phyloP scores from a whole-genome alignment of 2,113 vertebrate genomes.

The Hepsetus odoe region DNA sequence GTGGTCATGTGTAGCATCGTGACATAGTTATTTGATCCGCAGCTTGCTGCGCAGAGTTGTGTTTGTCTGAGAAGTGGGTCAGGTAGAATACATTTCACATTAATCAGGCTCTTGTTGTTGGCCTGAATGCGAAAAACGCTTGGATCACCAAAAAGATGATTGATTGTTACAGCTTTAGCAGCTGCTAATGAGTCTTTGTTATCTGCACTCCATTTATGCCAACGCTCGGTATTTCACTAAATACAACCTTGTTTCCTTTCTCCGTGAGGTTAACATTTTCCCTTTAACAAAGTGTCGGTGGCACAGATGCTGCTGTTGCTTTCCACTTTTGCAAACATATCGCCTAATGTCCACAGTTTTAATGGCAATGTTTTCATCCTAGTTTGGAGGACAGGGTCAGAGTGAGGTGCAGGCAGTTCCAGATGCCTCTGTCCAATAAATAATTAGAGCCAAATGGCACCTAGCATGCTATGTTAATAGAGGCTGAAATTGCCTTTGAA shows the following conservation, averaged over 20 bases:
- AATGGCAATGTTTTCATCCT: conserved; percentile 31
- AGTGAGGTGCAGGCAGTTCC: conserved; percentile 66
- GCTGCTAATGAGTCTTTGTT: conserved; percentile 51
- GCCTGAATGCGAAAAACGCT: conserved; percentile 51
- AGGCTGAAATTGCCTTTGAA: conserved; percentile 91
- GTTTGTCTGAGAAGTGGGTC: conserved; percentile 50
- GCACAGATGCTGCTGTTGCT: background rate
- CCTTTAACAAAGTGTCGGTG: background rate
- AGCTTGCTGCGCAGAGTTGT: conserved; percentile 15
- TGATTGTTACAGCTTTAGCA: conserved; percentile 39
- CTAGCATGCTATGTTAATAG: conserved; percentile 86
- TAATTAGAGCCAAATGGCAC: conserved; percentile 84
- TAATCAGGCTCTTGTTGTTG: conserved; percentile 51
- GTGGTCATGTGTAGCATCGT: conserved; percentile 5
- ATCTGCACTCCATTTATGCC: conserved; percentile 49
- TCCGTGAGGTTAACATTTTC: conserved; percentile 2
- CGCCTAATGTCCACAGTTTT: background rate
- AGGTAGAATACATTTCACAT: conserved; percentile 40
- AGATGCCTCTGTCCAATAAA: conserved; percentile 79
- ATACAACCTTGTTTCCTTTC: conserved; percentile 16
- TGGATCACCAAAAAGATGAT: conserved; percentile 54
- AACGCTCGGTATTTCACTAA: conserved; percentile 22
- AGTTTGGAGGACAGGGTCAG: conserved; percentile 72
- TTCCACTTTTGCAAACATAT: background rate
- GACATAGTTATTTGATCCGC: conserved; percentile 21